Base-by-base conservation (phyloP, 2,113 vertebrate species). In the Charina bottae region DNA sequence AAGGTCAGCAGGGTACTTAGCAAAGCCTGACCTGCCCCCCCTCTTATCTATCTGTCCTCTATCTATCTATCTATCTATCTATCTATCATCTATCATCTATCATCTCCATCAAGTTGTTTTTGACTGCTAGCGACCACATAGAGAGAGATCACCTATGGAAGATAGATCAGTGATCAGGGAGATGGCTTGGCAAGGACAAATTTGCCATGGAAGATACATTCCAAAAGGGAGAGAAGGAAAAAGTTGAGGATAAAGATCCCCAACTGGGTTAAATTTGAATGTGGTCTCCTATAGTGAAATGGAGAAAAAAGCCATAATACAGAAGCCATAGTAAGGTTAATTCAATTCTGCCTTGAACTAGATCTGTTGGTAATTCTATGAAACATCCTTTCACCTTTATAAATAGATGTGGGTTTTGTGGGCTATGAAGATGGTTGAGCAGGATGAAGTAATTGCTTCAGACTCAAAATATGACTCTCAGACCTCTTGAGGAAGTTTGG, bases 401-500 rank as follows among this genome's bases (percentile, higher is more conserved):
- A 49, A 84, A 33, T 17, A 21, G 21, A 87, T 37, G 12, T 23
- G 84, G 58, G 78, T 33, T 46, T 53, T 90, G 11, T 68, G 58
- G 10, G 72, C 64, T 93, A 92, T 91, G 10, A 8, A 26, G 8
- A 28, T 68, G 55, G 12, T 56, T 60, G 56, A 59, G 55, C 8
- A 88, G 15, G 37, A 5, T 33, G 64, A 89, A 92, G 54, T 3
- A 6, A 83, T 24, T 59, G 0, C 0, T 78, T 0, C 7, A 93
- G 17, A 0, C 0, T 90, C 56, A 93, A 0, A 64, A 64, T 89
- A 90, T 58, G 83, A 88, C 21, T 85, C 85, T 87, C 8, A 87
- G 33, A 84, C 62, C 58, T 88, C 87, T 93, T 95, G 90, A 88
- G 92, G 94, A 93, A 60, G 53, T 86, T 96, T 94, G 85, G 88